Conservation (phyloP, 1,140 invertebrate genomes). For the Meloidogyne chitwoodi region DNA sequence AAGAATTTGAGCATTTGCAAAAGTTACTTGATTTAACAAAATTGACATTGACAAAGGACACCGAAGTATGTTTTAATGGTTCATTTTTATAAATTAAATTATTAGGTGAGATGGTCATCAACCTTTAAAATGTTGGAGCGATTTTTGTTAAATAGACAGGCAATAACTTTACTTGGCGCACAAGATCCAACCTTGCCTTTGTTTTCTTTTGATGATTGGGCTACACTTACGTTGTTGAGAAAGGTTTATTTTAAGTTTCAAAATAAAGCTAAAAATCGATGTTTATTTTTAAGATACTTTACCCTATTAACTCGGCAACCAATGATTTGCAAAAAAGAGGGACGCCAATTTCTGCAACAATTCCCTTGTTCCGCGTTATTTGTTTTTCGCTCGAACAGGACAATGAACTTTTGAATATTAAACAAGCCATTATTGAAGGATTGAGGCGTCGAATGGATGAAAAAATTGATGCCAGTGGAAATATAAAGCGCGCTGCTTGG, state of each 20-base stretch:
- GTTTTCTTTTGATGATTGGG: not conserved
- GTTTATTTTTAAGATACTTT: not conserved
- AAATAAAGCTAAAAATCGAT: too few species aligned
- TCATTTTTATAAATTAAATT: not conserved
- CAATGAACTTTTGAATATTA: not conserved
- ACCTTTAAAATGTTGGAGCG: not conserved
- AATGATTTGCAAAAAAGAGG: constrained; percentile 5
- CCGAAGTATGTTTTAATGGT: not conserved
- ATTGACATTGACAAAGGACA: not conserved
- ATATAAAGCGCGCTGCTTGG: too few species aligned
- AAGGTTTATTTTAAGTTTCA: not conserved
- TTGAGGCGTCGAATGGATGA: too few species aligned
- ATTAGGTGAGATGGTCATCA: not conserved
- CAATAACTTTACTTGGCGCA: not conserved
- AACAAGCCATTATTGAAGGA: constrained; percentile 1
- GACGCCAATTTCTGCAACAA: constrained; percentile 2
- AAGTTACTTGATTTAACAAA: not conserved
- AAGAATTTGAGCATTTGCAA: constrained; percentile 3
- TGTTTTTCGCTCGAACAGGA: not conserved
- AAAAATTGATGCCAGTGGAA: too few species aligned
- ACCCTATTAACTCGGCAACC: not conserved
- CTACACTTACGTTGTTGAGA: not conserved
- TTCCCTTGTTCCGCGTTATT: constrained; percentile 5
- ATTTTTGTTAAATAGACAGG: not conserved
- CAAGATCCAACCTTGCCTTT: not conserved